Base-by-base conservation (phyloP, 37 sponge, comb jelly and placozoan genomes). In the Amphimedon queenslandica region DNA sequence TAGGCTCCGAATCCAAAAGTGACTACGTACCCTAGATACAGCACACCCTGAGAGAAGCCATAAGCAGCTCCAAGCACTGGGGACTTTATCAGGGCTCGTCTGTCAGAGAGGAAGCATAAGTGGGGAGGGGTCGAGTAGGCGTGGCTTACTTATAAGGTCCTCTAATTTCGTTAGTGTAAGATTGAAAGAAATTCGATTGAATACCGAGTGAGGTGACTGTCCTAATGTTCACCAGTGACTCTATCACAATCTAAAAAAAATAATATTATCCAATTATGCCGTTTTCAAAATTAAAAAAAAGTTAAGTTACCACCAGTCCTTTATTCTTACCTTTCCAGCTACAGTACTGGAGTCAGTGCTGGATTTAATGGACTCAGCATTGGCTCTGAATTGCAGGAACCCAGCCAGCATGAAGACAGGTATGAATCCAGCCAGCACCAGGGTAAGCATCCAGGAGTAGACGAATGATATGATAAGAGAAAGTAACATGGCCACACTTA, bases 221-320 rank as follows among this genome's bases (percentile, higher is more conserved):
- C n/a, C 84, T 65, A 23, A 92, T 92, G 77, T 92, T 92, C 64
- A 89, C 89, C 29, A 90, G 76, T 21, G 90, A 82, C 29, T 92
- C 93, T 6, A 76, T 43, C 3, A 91, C 83, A 21, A 84, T 39
- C 76, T 79, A 47, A 18, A 13, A 47, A 13, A 18, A 47, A n/a
- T n/a, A n/a, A n/a, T n/a, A n/a, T n/a, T n/a, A n/a, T n/a, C n/a
- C n/a, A n/a, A n/a, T n/a, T n/a, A n/a, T n/a, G n/a, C n/a, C n/a
- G n/a, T n/a, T 18, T 18, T 18, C 8, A 47, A 8, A 47, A 47
- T 8, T 47, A 47, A 47, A 18, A 47, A 18, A 18, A 47, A 18
- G 13, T 13, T 47, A 13, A 18, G 51, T 18, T 47, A 47, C 13
- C 13, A 47, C 13, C 13, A 18, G 13, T 18, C 13, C 8, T 47